Percentiles rank a stretch among this genome's conserved stretches.
Evolutionary conservation across 2,113 vertebrate genomes (phyloP).

Genomic region (Hemiprocne comata): DNA sequence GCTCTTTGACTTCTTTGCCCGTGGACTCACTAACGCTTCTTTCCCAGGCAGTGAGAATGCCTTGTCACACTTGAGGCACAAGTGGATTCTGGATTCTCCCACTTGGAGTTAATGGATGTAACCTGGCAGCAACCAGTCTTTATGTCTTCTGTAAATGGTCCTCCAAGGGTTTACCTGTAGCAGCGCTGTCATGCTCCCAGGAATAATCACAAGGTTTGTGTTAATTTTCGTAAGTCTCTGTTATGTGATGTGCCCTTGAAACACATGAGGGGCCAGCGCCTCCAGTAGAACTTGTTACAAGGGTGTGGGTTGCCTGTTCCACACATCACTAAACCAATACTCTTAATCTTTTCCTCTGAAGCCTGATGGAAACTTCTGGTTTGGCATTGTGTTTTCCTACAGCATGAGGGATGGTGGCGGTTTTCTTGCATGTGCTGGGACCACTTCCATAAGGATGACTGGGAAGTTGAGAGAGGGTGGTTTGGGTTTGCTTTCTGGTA

Average conservation of each 20-base stretch:
- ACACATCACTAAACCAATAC: not conserved
- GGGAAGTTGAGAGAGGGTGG: not conserved
- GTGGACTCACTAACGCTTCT: constrained; percentile 13
- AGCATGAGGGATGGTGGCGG: not conserved
- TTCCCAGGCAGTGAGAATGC: constrained; percentile 66
- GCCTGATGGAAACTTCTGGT: not conserved
- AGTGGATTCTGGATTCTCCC: constrained; percentile 60
- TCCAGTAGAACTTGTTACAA: not conserved
- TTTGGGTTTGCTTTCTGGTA: not conserved
- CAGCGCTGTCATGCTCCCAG: constrained; percentile 70
- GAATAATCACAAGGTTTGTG: constrained; percentile 73
- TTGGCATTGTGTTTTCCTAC: not conserved
- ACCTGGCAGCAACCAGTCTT: constrained; percentile 54
- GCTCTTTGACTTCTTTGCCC: not conserved
- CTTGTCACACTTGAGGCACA: constrained; percentile 57
- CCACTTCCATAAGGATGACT: not conserved
- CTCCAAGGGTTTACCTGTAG: constrained; percentile 68
- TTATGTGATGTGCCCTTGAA: constrained; percentile 6
- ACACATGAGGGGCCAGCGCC: not conserved
- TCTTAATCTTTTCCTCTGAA: not conserved
- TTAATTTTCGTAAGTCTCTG: constrained; percentile 40
- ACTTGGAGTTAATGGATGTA: constrained; percentile 57
- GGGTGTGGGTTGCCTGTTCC: not conserved
- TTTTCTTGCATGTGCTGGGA: not conserved
- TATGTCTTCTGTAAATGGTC: constrained; percentile 69